Base-by-base conservation (phyloP, 1,140 invertebrate genomes). In the Apis dorsata region DNA sequence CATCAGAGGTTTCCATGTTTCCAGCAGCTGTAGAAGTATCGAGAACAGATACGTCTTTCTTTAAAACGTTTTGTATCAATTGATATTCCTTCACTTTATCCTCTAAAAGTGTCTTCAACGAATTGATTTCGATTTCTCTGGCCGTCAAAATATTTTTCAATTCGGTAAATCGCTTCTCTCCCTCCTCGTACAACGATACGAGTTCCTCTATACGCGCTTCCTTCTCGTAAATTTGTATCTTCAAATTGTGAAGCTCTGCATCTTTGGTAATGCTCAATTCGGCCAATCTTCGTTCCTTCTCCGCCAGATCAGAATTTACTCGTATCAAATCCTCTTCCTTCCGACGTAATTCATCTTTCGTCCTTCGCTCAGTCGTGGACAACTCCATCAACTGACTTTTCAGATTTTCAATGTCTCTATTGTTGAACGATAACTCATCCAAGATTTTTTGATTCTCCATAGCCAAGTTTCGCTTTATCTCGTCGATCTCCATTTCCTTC, bases 111-210 rank as follows among this genome's bases (percentile, higher is more conserved):
- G 95, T 94, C 85, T 96, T 96, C 12, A 97, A 88, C 2, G 95
- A 95, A 2, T 96, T 95, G 72, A 97, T 95, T 90, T 97, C 96
- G 69, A 95, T 89, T 84, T 97, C 96, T 90, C 96, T 96, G 28
- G 93, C 94, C 85, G 95, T 95, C 53, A 97, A 91, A 0, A 95
- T 95, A 17, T 93, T 90, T 86, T 95, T 95, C 86, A 95, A 65
- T 68, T 95, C 94, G 0, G 84, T 66, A 34, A 95, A 72, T 76
- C 94, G 92, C 70, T 78, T 94, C 86, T 94, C 92, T 85, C 96
- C 94, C 86, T 96, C 95, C 85, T 95, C 94, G 24, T 95, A 91
- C 10, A 94, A 82, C 21, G 91, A 92, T 74, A 94, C 92, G 28
- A 96, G 91, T 83, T 96, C 95, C 11, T 91, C 88, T 19, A 96